Base-by-base conservation (phyloP, 2,113 vertebrate species). In the Alces alces region DNA sequence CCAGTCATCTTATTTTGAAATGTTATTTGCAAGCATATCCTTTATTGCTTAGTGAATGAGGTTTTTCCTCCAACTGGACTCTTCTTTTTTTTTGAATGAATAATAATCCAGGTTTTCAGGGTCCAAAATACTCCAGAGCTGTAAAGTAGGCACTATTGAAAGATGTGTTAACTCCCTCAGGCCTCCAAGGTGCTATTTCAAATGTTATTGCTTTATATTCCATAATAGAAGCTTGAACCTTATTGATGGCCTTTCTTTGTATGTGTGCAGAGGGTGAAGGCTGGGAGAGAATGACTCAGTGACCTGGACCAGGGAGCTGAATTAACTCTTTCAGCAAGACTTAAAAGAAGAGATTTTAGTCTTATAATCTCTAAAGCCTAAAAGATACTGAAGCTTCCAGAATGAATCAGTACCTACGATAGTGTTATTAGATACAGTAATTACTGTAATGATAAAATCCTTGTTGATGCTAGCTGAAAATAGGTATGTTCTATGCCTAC, bases 21-120 rank as follows among this genome's bases (percentile, higher is more conserved):
- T 91, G 52, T 73, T 27, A 47, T 76, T 89, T 95, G 82, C 93
- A 60, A 96, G 39, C 47, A 33, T 93, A 28, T 60, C 36, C 36
- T 93, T 95, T 84, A 66, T 96, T 94, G 57, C 79, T 82, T 90
- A 23, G 36, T 76, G 43, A 95, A 52, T 95, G 30, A 86, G 33
- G 5, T 76, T 95, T 88, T n/a, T n/a, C n/a, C 7, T 96, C 45
- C 6, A 83, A 52, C 39, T 95, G 54, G 52, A 85, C 17, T 33
- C 61, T 97, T 89, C n/a, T 87, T 36, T 36, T 90, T 95, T 82
- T 97, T 93, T 96, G 58, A 85, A 94, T 96, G 84, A 95, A 86
- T 93, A 96, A 92, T 50, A 23, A 93, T 70, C 25, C 83, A 94
- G n/a, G 36, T 60, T 89, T 97, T 92, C 54, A 79, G 73, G 45